Evolutionary conservation across 2,113 vertebrate species (phyloP).

Genomic region (Gallinago undulata): DNA sequence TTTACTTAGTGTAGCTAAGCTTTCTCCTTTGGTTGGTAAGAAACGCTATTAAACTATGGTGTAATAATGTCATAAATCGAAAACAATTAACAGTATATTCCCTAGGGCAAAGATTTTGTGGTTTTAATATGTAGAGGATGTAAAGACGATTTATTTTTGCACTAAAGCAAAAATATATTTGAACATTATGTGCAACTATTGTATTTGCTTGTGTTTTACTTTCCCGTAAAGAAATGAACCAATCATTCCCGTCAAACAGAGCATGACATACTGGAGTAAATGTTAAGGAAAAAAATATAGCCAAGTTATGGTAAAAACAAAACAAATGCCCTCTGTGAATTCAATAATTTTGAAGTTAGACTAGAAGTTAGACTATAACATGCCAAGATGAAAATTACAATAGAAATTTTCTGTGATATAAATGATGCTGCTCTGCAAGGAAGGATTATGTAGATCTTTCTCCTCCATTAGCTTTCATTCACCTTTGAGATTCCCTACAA

Average conservation of each 20-base stretch:
- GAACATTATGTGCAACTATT: not conserved
- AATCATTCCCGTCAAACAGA: conserved; percentile 33
- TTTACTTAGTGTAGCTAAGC: conserved; percentile 12
- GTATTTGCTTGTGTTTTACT: not conserved
- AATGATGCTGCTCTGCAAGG: not conserved
- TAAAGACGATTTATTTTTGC: conserved; percentile 15
- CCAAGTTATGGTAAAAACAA: not conserved
- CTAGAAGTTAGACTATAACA: not conserved
- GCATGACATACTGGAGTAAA: not conserved
- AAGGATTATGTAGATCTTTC: conserved; percentile 1
- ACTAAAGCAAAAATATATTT: not conserved
- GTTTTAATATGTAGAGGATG: not conserved
- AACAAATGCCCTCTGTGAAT: not conserved
- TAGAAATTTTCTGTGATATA: not conserved
- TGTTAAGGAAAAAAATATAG: not conserved
- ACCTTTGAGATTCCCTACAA: not conserved
- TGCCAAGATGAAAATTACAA: not conserved
- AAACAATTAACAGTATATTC: conserved; percentile 28
- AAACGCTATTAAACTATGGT: not conserved
- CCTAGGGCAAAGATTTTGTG: not conserved
- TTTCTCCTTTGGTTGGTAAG: not conserved
- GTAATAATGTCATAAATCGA: not conserved
- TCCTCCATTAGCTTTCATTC: not conserved
- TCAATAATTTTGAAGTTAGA: not conserved
- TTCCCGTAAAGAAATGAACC: conserved; percentile 12